Evolutionary conservation across 2,797 vertebrate genomes (phyloP).

Genomic region (Thunnus albacares): DNA sequence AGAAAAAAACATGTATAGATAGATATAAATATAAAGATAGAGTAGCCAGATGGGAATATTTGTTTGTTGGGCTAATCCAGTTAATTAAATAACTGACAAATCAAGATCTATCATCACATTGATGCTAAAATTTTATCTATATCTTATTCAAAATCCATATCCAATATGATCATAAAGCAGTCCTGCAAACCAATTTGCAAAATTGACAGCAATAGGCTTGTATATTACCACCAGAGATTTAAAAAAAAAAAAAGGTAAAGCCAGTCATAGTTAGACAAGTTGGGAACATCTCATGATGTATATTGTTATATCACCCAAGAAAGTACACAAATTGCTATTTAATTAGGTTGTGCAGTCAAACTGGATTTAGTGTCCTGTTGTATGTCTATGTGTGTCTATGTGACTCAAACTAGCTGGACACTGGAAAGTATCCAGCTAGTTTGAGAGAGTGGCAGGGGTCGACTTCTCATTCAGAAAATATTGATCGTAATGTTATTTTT

Average conservation of each 20-base stretch:
- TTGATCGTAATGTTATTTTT: too few species aligned
- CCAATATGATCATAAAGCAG: not conserved
- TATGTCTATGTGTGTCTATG: not conserved
- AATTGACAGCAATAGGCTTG: not conserved
- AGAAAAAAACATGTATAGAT: too few species aligned
- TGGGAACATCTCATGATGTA: not conserved
- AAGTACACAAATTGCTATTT: slow-evolving; percentile 3
- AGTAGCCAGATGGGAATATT: too few species aligned
- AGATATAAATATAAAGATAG: too few species aligned
- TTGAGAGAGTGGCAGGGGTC: too few species aligned
- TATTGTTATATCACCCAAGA: not conserved
- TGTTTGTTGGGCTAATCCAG: too few species aligned
- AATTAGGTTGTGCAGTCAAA: slow-evolving; percentile 10
- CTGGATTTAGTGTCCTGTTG: not conserved
- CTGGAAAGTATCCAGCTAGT: too few species aligned
- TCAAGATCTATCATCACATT: too few species aligned
- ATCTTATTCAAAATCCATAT: too few species aligned
- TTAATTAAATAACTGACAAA: too few species aligned
- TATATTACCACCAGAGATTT: not conserved
- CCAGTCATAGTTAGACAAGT: not conserved
- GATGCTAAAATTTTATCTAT: too few species aligned
- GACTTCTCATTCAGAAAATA: too few species aligned
- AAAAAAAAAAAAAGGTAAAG: not conserved
- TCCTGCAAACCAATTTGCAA: not conserved
- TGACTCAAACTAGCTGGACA: not conserved